Percentiles rank a stretch among this genome's conserved stretches.
These are phyloP conservation scores for Ciona savignyi DNA, from an alignment of 23 tunicate species.

Conservation along the genomic window DNA sequence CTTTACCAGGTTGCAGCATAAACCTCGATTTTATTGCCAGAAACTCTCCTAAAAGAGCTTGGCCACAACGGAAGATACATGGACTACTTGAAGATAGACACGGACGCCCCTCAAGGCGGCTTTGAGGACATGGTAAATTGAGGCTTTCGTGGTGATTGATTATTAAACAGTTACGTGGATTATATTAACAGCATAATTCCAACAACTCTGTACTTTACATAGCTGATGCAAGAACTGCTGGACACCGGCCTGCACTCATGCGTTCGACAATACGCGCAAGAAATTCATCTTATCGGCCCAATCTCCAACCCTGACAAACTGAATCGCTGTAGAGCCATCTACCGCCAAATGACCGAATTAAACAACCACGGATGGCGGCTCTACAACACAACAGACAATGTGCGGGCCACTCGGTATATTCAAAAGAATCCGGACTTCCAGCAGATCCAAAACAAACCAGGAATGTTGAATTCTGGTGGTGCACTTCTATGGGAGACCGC, in stretches of 20 bases:
- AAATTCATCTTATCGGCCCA: constrained; percentile 19
- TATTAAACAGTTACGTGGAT: no score
- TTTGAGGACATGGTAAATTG: no score
- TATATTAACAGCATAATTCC: no score
- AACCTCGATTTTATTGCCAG: no score
- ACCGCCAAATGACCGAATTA: neutral
- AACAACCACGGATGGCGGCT: constrained; percentile 5
- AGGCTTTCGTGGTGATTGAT: no score
- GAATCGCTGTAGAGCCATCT: constrained; percentile 3
- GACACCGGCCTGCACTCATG: constrained; percentile 25
- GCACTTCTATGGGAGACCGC: constrained; percentile 18
- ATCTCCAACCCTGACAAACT: neutral
- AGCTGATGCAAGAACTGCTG: constrained; percentile 21
- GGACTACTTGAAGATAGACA: constrained; percentile 31
- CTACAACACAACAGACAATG: constrained; percentile 24
- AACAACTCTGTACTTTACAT: no score
- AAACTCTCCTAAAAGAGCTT: no score
- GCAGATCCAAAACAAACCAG: neutral
- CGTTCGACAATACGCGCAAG: constrained; percentile 25
- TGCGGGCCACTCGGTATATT: constrained; percentile 1
- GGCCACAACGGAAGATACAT: constrained; percentile 11
- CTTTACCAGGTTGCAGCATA: no score
- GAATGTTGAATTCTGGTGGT: neutral
- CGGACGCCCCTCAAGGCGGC: no score
- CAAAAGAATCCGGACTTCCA: neutral